Evolutionary conservation across 1,140 invertebrate genomes (phyloP).

Genomic region (Nasonia longicornis): DNA sequence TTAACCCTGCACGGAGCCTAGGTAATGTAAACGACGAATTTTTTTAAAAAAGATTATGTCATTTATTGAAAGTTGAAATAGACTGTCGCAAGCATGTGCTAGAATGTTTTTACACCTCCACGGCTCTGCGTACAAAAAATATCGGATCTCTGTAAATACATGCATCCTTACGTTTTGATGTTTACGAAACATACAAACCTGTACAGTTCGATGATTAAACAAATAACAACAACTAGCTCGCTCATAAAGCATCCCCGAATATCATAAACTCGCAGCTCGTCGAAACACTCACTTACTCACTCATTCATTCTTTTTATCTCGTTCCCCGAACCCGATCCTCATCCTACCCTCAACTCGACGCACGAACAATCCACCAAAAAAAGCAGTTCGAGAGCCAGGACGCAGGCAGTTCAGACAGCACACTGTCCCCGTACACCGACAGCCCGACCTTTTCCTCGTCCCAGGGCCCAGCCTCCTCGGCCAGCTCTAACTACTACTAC

Average conservation of each 20-base stretch:
- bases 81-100: no score
- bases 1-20: conserved; percentile 3
- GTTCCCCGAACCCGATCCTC: neutral
- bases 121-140: neutral
- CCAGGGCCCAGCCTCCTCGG: conserved; percentile 48
- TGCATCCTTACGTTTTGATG: conserved; percentile 36
- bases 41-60: no score
- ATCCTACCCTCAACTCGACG: neutral
- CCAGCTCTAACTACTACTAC: conserved; percentile 33
- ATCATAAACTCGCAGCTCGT: conserved; percentile 4
- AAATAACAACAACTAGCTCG: neutral
- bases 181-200: conserved; percentile 20
- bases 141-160: conserved; percentile 30
- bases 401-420: conserved; percentile 59
- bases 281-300: conserved; percentile 25
- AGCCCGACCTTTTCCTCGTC: conserved; percentile 59
- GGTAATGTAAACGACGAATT: neutral
- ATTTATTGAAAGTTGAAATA: no score
- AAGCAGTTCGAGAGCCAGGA: conserved; percentile 42
- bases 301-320: conserved; percentile 36
- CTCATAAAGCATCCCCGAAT: neutral
- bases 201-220: conserved; percentile 14
- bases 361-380: neutral
- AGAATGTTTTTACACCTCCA: neutral
- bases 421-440: conserved; percentile 60